Evolutionary conservation across 2,797 vertebrate species (phyloP).

Genomic region (Channallabes apus): DNA sequence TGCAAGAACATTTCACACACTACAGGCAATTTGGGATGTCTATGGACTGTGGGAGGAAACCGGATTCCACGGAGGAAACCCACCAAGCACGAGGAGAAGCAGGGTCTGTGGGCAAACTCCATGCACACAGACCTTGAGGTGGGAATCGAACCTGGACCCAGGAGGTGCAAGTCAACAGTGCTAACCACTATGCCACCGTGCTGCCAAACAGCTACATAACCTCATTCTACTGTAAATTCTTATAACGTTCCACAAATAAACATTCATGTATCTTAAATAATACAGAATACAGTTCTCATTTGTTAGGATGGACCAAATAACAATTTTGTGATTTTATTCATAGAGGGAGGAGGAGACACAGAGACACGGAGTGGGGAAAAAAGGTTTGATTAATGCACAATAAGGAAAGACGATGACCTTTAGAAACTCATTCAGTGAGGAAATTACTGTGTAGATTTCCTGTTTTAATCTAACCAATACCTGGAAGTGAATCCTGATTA

Average conservation of each 20-base stretch:
- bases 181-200: too few species aligned
- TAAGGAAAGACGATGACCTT: constrained; percentile 61
- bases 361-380: constrained; percentile 7
- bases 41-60: too few species aligned
- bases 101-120: too few species aligned
- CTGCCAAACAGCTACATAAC: background rate
- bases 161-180: too few species aligned
- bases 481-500: constrained; percentile 12
- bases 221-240: background rate
- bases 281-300: background rate
- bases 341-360: background rate
- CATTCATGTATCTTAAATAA: background rate
- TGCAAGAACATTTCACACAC: too few species aligned
- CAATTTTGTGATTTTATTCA: background rate
- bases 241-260: background rate
- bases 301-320: background rate
- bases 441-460: constrained; percentile 60
- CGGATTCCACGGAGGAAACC: too few species aligned
- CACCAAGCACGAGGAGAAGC: too few species aligned
- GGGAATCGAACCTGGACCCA: too few species aligned
- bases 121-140: too few species aligned
- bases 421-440: constrained; percentile 52
- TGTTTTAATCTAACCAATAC: constrained; percentile 28
- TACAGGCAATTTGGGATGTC: too few species aligned
- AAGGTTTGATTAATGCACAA: constrained; percentile 30